A percentile compares a stretch with the other conserved stretches of the same genome.
Evolutionary conservation across 2,113 vertebrate species (phyloP).

Genomic region (Pygoscelis antarcticus): DNA sequence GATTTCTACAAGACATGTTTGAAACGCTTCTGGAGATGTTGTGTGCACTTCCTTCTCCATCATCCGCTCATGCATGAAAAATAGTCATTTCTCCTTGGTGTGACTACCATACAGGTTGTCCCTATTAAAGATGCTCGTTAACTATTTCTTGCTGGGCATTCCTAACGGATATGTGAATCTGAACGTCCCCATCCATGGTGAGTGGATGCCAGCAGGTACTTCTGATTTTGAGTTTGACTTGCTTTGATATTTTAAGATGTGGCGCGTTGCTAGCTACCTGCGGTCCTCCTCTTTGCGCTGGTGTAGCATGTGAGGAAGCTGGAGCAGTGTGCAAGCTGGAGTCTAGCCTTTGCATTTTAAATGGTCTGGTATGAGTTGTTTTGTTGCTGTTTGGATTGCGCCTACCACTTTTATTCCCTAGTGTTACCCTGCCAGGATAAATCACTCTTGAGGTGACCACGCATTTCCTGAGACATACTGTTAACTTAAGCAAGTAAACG

Average conservation of each 20-base stretch:
- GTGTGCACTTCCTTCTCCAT: background rate
- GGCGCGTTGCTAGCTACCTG: background rate
- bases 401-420: background rate
- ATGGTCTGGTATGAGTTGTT: background rate
- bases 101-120: background rate
- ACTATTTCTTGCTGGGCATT: background rate
- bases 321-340: background rate
- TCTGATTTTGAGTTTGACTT: background rate
- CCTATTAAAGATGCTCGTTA: background rate
- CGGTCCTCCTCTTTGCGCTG: background rate
- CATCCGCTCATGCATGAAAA: background rate
- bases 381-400: constrained; percentile 25
- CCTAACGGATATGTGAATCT: background rate
- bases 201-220: background rate
- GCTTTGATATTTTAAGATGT: background rate
- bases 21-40: background rate
- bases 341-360: constrained; percentile 1
- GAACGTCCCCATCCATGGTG: background rate
- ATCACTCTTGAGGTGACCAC: background rate
- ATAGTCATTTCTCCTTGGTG: background rate
- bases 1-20: background rate
- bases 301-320: background rate
- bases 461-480: background rate
- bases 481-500: background rate
- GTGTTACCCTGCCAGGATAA: constrained; percentile 22